Conservation (phyloP, 2,113 vertebrate species). For the Formicarius rufipectus region DNA sequence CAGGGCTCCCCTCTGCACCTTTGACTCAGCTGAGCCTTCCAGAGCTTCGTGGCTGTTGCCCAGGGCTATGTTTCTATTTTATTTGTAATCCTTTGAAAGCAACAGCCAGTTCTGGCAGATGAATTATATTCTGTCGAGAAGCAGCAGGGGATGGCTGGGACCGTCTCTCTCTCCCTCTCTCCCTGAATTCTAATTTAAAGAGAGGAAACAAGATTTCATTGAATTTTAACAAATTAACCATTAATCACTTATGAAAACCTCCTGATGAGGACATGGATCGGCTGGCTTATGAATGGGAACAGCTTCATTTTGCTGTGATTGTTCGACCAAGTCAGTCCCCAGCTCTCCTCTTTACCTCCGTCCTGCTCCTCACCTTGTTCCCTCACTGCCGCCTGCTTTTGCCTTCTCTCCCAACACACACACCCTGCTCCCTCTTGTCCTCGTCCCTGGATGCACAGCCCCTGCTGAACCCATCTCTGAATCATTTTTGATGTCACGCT, state of each 20-base stretch:
- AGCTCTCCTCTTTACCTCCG: not conserved
- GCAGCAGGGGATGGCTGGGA: conserved; percentile 59
- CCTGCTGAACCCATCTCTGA: not conserved
- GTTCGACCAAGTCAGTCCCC: not conserved
- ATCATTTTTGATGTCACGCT: conserved; percentile 58
- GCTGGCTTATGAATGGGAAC: conserved; percentile 34
- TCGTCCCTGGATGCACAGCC: conserved; percentile 20
- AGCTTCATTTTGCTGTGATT: conserved; percentile 49
- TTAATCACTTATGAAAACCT: conserved; percentile 69
- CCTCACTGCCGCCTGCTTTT: not conserved
- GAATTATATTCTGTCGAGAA: conserved; percentile 59
- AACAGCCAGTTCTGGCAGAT: conserved; percentile 55
- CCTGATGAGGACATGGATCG: conserved; percentile 45
- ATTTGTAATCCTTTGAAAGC: conserved; percentile 60
- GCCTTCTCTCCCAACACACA: not conserved
- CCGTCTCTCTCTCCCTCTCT: conserved; percentile 11
- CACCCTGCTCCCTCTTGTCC: not conserved
- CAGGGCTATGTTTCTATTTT: conserved; percentile 40
- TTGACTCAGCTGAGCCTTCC: not conserved
- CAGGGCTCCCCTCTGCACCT: conserved; percentile 32
- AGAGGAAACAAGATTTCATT: conserved; percentile 66
- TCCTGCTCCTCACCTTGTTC: not conserved
- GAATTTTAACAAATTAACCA: conserved; percentile 69
- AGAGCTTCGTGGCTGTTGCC: conserved; percentile 18
- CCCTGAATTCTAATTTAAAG: conserved; percentile 63